Base-by-base conservation (phyloP, 1,140 invertebrate species). In the Pomacea maculata region DNA sequence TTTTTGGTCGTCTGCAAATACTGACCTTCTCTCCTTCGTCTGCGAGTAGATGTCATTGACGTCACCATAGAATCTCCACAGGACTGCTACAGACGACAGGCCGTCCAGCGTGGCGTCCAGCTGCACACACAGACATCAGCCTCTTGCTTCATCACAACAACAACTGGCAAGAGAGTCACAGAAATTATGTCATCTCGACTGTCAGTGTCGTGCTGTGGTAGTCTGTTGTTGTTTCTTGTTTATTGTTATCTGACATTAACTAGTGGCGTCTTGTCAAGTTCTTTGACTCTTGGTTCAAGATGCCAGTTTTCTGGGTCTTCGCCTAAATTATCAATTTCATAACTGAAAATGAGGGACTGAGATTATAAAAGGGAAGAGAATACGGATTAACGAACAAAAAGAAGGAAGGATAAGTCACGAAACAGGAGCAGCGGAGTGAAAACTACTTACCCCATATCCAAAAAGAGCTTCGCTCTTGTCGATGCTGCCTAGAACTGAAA, bases 21-120 rank as follows among this genome's bases (percentile, higher is more conserved):
- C 75, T 76, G 54, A 64, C 73, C 54, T 80, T 19, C 73, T 34
- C n/a, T 75, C 64, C 34, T 76, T 75, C 34, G 12, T 61, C n/a
- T 67, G 19, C 15, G 75, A 80, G 57, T 80, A 80, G 45, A 80
- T 9, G 74, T 55, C 57, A 17, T 52, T n/a, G 21, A 73, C 54
- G 45, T 17, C 34, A 29, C 80, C 83, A n/a, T 81, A 80, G 68
- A 84, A 84, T n/a, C 83, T 55, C 80, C 80, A 84, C 9, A 82
- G 25, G 2, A 84, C 80, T 2, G 80, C 80, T 0, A 76, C 61
- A 8, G 81, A 82, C 2, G 83, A 84, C 10, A 82, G 52, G 9
- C 80, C 68, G 71, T 82, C 80, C 55, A 82, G 76, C 11, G 81
- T 68, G 4, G 83, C 80, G 52, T 82, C 80, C 52, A 82, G 45